phyloP scores from a whole-genome alignment of 2,113 vertebrate genomes.

The Rana temporaria region DNA sequence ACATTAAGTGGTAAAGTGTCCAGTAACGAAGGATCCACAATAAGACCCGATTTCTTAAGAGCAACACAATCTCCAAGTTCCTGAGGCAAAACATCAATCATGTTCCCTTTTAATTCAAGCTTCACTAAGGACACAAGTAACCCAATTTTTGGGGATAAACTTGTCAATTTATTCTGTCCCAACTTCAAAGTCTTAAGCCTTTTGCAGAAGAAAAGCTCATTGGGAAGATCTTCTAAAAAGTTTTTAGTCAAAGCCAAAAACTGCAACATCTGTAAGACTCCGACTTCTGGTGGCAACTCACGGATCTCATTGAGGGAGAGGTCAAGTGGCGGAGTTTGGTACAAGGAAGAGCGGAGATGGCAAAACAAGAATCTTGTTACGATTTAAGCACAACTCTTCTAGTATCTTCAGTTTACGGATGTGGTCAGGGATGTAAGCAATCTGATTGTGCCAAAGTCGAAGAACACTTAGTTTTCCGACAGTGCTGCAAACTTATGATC shows the following conservation, averaged over 20 bases:
- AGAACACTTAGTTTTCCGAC: conserved; percentile 78
- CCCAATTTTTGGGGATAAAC: conserved; percentile 75
- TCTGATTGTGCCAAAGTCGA: conserved; percentile 86
- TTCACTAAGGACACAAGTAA: conserved; percentile 72
- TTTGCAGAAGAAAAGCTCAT: conserved; percentile 85
- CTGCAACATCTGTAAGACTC: conserved; percentile 80
- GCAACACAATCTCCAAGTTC: conserved; percentile 75
- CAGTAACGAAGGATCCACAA: conserved; percentile 78
- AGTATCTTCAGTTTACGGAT: conserved; percentile 80
- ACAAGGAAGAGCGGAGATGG: conserved; percentile 82
- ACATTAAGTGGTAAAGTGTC: conserved; percentile 76
- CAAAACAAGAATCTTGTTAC: conserved; percentile 82
- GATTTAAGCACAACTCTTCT: conserved; percentile 81
- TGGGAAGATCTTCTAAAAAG: conserved; percentile 78
- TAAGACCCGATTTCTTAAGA: conserved; percentile 73
- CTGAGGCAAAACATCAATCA: conserved; percentile 76
- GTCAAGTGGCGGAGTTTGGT: conserved; percentile 81
- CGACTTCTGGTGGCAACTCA: conserved; percentile 78
- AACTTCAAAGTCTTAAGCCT: conserved; percentile 78
- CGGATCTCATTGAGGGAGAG: conserved; percentile 83
- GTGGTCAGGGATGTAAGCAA: conserved; percentile 83
- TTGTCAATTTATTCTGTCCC: conserved; percentile 77
- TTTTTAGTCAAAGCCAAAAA: conserved; percentile 81
- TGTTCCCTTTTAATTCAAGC: conserved; percentile 85
- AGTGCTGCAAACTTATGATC: conserved; percentile 89